phyloP scores from a whole-genome alignment of 2,888 invertebrate species.

The Ditula angustiorana region DNA sequence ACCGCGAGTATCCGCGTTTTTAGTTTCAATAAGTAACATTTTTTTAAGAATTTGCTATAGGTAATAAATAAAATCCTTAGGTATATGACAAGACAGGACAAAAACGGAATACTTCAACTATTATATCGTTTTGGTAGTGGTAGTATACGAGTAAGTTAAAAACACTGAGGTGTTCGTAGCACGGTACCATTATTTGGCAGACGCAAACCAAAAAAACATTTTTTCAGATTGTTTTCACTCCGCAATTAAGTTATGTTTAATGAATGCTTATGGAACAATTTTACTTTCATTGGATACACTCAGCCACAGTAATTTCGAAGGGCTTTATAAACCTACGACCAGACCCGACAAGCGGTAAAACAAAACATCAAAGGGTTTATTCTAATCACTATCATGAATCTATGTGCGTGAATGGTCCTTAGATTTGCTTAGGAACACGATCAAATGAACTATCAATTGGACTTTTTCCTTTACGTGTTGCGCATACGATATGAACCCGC shows the following conservation, averaged over 20 bases:
- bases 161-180: too few relatives aligned
- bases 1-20: too few relatives aligned
- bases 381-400: not conserved
- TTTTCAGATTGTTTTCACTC: not conserved
- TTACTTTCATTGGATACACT: not conserved
- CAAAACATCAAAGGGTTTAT: not conserved
- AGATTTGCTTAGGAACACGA: conserved; percentile 20
- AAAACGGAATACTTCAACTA: too few relatives aligned
- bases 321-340: not conserved
- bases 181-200: too few relatives aligned
- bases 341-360: not conserved
- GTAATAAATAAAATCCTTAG: too few relatives aligned
- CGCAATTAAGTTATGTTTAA: not conserved
- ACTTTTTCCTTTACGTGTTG: conserved; percentile 27
- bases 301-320: not conserved
- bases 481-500: conserved; percentile 47
- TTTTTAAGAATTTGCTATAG: too few relatives aligned
- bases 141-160: too few relatives aligned
- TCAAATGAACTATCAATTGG: conserved; percentile 31
- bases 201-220: too few relatives aligned
- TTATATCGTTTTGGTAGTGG: too few relatives aligned
- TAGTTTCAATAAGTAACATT: too few relatives aligned
- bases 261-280: not conserved
- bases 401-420: not conserved
- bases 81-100: too few relatives aligned